phyloP scores from a whole-genome alignment of 2,113 vertebrate species.

The Tapirus terrestris region DNA sequence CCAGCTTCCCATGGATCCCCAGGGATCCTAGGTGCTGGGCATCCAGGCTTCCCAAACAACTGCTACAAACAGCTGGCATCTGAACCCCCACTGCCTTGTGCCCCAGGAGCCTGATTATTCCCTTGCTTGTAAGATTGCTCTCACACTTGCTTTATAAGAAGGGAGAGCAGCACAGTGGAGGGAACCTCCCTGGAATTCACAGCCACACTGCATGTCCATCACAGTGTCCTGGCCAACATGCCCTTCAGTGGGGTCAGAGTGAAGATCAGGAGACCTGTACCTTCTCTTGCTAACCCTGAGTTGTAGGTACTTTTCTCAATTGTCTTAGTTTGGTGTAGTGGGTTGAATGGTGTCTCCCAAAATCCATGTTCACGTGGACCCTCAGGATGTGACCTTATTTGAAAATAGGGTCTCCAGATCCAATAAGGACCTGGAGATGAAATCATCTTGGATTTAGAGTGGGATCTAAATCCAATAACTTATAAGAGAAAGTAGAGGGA shows the following conservation, averaged over 20 bases:
- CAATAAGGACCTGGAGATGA: neutral
- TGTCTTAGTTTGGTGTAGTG: neutral
- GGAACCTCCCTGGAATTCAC: neutral
- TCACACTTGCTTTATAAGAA: neutral
- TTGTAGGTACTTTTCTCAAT: neutral
- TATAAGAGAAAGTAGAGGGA: neutral
- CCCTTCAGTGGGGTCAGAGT: neutral
- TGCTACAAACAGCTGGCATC: neutral
- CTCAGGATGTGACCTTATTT: neutral
- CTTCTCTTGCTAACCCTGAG: neutral
- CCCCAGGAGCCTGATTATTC: neutral
- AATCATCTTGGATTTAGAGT: neutral
- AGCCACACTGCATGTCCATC: fast-evolving
- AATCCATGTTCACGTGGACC: neutral
- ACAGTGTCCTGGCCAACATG: fast-evolving
- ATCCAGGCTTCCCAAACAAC: neutral
- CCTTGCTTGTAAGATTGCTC: too few species aligned
- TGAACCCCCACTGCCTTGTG: neutral
- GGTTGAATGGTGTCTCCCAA: neutral
- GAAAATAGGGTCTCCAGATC: neutral
- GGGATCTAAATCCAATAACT: neutral
- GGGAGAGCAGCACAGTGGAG: neutral
- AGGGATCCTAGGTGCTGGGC: neutral
- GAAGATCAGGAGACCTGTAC: fast-evolving
- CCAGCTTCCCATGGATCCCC: neutral